Conservation (phyloP, 2,113 vertebrate species). For the Corythoichthys haematopterus region DNA sequence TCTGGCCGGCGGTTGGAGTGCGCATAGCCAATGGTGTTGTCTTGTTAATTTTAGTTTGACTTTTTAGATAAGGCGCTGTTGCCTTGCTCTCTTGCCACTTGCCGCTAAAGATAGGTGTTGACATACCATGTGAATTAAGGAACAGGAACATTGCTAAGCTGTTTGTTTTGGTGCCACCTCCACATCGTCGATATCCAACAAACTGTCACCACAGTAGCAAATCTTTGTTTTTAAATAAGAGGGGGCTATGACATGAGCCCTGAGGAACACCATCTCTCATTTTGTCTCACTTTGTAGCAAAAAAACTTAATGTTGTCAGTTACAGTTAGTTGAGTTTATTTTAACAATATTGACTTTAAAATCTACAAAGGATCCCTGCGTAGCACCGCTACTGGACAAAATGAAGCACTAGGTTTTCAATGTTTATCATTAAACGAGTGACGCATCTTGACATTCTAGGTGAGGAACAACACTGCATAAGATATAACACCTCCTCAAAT, state of each 20-base stretch:
- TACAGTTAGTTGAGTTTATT: too few species aligned
- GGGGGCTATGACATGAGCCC: background rate
- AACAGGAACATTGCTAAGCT: background rate
- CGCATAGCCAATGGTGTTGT: background rate
- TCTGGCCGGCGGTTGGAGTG: background rate
- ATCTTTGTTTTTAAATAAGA: background rate
- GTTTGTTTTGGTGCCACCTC: background rate
- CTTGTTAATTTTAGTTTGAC: conserved; percentile 10
- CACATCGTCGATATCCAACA: background rate
- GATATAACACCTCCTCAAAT: background rate
- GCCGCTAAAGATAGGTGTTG: conserved; percentile 17
- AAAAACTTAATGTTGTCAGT: too few species aligned
- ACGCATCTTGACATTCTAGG: background rate
- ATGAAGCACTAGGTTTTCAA: background rate
- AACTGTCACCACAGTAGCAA: background rate
- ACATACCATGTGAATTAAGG: background rate
- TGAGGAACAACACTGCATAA: background rate
- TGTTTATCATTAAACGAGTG: background rate
- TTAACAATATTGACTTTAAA: too few species aligned
- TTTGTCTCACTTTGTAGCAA: too few species aligned
- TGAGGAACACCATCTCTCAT: background rate
- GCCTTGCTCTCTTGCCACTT: conserved; percentile 7
- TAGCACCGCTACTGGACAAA: too few species aligned
- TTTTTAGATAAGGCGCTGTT: background rate
- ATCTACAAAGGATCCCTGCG: too few species aligned